These are phyloP conservation scores for Actenoides hombroni DNA, from an alignment of 2,113 vertebrate genomes.

Conservation along the genomic window DNA sequence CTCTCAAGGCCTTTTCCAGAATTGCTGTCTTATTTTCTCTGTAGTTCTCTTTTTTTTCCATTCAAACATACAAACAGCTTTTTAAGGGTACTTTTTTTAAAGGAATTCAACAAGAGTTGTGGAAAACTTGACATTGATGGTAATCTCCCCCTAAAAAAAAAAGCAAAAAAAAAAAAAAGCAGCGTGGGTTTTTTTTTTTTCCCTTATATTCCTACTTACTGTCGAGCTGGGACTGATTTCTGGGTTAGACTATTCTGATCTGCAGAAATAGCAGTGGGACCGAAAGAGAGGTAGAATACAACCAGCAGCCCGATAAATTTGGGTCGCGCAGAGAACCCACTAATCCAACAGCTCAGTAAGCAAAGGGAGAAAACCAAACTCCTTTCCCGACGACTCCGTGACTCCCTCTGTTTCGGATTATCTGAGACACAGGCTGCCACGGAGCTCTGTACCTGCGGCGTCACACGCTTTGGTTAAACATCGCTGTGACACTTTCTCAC, in stretches of 20 bases:
- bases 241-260: neutral
- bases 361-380: neutral
- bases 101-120: neutral
- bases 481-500: neutral
- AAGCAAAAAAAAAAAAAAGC: too few relatives aligned
- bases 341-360: neutral
- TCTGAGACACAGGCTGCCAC: neutral
- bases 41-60: neutral
- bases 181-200: accelerated
- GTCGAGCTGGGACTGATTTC: neutral
- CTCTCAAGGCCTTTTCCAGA: neutral
- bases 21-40: neutral
- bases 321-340: neutral
- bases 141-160: neutral
- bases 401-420: neutral
- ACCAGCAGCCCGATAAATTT: neutral
- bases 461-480: neutral
- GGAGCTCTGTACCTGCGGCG: neutral
- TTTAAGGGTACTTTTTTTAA: neutral
- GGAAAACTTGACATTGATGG: neutral
- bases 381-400: accelerated
- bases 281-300: neutral
- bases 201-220: neutral
- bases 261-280: neutral
- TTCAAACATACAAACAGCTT: neutral